Evolutionary conservation across 2,113 vertebrate species (phyloP).

Genomic region (Gobiocypris rarus): DNA sequence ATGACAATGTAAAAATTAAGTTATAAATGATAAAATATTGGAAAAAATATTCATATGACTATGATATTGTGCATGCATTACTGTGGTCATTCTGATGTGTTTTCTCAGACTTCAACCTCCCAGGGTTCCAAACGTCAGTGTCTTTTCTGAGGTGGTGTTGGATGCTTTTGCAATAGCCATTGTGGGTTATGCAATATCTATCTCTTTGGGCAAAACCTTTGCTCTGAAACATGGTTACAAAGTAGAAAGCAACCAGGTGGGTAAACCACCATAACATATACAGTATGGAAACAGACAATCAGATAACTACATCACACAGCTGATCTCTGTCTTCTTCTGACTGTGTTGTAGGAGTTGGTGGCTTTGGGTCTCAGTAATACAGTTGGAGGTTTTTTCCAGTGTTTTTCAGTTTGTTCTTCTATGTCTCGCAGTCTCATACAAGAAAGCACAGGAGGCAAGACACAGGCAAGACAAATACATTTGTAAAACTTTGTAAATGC

Average conservation of each 20-base stretch:
- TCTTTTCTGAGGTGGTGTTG: conserved; percentile 81
- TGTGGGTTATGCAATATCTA: conserved; percentile 91
- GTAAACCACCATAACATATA: conserved; percentile 1
- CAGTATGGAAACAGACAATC: not conserved
- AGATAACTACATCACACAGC: not conserved
- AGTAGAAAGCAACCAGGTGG: conserved; percentile 95
- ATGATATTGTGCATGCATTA: not conserved
- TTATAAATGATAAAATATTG: not conserved
- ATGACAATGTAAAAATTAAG: not conserved
- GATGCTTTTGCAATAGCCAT: conserved; percentile 92
- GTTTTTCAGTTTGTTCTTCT: conserved; percentile 90
- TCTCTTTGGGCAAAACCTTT: conserved; percentile 96
- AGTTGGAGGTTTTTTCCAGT: conserved; percentile 90
- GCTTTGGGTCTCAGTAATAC: conserved; percentile 90
- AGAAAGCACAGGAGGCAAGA: conserved; percentile 93
- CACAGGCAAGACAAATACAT: conserved; percentile 69
- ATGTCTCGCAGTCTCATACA: conserved; percentile 96
- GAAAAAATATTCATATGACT: not conserved
- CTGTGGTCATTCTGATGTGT: not conserved
- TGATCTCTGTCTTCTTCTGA: conserved; percentile 6
- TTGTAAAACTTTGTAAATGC: conserved; percentile 43
- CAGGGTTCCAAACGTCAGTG: conserved; percentile 66
- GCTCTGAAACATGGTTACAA: conserved; percentile 94
- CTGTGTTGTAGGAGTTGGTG: conserved; percentile 84
- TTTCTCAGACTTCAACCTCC: conserved; percentile 82